phyloP scores from a whole-genome alignment of 2,797 vertebrate genomes.

The Tapera naevia region DNA sequence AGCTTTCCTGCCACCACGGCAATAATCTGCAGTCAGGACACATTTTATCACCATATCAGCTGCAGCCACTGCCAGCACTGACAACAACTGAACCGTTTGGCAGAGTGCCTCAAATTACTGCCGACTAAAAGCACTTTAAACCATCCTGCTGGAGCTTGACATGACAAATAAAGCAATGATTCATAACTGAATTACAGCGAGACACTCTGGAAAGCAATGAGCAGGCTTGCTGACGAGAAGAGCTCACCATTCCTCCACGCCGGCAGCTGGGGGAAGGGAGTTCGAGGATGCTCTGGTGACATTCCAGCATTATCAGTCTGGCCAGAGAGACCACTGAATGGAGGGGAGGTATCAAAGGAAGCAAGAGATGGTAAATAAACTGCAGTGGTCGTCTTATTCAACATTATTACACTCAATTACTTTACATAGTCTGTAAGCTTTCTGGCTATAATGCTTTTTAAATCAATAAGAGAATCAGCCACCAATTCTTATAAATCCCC shows the following conservation, averaged over 20 bases:
- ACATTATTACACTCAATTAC: neutral
- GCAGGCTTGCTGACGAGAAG: neutral
- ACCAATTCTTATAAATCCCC: neutral
- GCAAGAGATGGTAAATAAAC: neutral
- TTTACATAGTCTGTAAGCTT: neutral
- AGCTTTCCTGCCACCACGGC: neutral
- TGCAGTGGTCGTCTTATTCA: neutral
- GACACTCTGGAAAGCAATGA: neutral
- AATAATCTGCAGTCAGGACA: neutral
- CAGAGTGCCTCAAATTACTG: constrained; percentile 20
- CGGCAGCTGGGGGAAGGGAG: neutral
- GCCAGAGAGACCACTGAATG: neutral
- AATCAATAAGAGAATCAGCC: neutral
- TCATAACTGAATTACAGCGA: neutral
- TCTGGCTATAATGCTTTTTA: neutral
- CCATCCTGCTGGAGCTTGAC: neutral
- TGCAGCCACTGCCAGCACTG: neutral
- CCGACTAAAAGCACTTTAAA: constrained; percentile 30
- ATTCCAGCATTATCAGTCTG: fast-evolving
- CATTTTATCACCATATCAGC: constrained; percentile 9
- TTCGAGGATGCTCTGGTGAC: neutral
- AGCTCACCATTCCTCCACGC: neutral
- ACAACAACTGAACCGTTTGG: neutral
- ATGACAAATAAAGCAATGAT: neutral
- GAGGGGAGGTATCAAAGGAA: neutral